phyloP scores from a whole-genome alignment of 1,140 invertebrate species.

The Megalopta genalis region DNA sequence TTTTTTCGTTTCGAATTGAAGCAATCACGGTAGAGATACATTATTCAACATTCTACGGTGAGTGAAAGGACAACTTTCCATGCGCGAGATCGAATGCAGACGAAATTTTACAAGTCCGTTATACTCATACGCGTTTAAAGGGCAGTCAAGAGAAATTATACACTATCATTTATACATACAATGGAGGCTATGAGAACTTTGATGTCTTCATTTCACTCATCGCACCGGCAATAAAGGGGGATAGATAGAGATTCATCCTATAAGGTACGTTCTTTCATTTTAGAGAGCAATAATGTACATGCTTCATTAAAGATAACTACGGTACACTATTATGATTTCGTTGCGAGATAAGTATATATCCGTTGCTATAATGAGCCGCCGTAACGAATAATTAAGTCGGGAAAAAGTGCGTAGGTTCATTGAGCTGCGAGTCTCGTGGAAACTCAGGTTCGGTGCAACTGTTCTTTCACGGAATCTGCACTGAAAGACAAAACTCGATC shows the following conservation, averaged over 20 bases:
- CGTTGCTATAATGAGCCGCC: not conserved
- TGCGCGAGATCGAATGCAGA: not conserved
- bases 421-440: not conserved
- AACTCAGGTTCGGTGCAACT: not conserved
- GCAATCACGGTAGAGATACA: not conserved
- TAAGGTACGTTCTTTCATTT: not conserved
- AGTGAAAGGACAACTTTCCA: not conserved
- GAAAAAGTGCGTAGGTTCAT: not conserved
- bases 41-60: not conserved
- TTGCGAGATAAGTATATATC: not conserved
- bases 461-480: not conserved
- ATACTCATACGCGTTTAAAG: conserved; percentile 25
- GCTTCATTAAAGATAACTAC: not conserved
- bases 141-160: not conserved
- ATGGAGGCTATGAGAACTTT: not conserved
- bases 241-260: not conserved
- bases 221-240: not conserved
- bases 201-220: conserved; percentile 32
- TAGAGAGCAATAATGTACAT: not conserved
- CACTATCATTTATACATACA: conserved; percentile 4
- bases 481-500: not conserved
- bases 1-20: not conserved
- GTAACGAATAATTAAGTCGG: conserved; percentile 9
- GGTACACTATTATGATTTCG: not conserved
- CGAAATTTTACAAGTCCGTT: not conserved